Conservation (phyloP, 2,888 invertebrate genomes). For the Tachina lurida region DNA sequence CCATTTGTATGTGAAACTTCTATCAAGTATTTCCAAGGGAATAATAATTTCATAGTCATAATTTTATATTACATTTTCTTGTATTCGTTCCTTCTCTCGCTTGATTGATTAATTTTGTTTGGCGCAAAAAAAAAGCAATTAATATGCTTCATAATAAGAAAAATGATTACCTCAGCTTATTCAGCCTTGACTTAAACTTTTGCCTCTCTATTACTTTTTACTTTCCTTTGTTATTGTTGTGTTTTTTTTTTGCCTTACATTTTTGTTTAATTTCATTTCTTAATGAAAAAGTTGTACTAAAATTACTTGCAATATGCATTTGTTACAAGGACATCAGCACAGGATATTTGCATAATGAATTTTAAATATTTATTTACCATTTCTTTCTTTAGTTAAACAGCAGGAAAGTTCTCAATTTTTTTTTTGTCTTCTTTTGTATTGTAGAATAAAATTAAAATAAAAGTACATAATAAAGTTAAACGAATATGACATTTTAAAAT, state of each 20-base stretch:
- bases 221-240: neutral
- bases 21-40: too few species aligned
- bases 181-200: slow-evolving; percentile 13
- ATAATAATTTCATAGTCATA: neutral
- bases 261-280: slow-evolving; percentile 32
- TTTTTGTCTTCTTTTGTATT: neutral
- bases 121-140: slow-evolving; percentile 19
- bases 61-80: neutral
- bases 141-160: slow-evolving; percentile 26
- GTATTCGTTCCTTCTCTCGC: neutral
- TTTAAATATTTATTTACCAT: slow-evolving; percentile 67
- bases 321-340: slow-evolving; percentile 57
- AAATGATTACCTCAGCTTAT: slow-evolving; percentile 17
- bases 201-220: neutral
- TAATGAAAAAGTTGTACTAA: slow-evolving; percentile 39
- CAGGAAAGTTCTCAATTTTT: slow-evolving; percentile 26
- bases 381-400: slow-evolving; percentile 13
- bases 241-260: neutral
- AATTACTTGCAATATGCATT: slow-evolving; percentile 51
- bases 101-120: slow-evolving; percentile 29
- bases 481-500: slow-evolving; percentile 1
- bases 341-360: slow-evolving; percentile 70
- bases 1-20: too few species aligned
- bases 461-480: slow-evolving; percentile 24
- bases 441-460: slow-evolving; percentile 38